A percentile compares a stretch with the other conserved stretches of the same genome.
phyloP scores from a whole-genome alignment of 2,888 invertebrate species.

The Amorpha juglandis region DNA sequence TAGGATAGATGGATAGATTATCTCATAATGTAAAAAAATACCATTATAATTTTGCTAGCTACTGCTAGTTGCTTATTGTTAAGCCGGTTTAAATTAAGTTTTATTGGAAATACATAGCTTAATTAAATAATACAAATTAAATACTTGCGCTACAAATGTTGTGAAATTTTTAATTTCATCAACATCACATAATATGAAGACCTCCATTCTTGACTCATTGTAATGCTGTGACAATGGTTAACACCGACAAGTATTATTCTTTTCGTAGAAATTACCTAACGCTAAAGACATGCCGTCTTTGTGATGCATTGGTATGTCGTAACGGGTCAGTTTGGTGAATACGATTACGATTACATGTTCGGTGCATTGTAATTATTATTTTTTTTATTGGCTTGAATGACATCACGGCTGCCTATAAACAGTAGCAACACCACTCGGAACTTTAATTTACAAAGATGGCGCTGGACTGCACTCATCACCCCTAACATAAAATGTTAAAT shows the following conservation, averaged over 20 bases:
- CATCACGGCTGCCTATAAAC: too few species aligned
- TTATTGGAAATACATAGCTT: too few species aligned
- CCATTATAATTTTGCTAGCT: too few species aligned
- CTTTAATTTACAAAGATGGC: too few species aligned
- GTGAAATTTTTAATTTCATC: not conserved
- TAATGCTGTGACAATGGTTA: conserved; percentile 26
- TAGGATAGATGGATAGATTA: too few species aligned
- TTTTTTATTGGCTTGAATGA: too few species aligned
- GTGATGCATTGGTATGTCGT: conserved; percentile 7
- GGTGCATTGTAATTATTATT: conserved; percentile 5
- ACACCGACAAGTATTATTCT: conserved; percentile 22
- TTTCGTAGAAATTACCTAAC: conserved; percentile 16
- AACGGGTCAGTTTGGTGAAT: conserved; percentile 1
- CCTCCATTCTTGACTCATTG: not conserved
- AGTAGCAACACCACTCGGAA: too few species aligned
- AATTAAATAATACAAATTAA: not conserved
- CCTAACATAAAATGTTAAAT: too few species aligned
- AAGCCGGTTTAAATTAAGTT: too few species aligned
- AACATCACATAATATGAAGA: not conserved
- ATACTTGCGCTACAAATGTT: not conserved
- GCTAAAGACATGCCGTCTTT: not conserved
- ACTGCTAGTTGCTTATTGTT: too few species aligned
- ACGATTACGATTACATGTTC: conserved; percentile 6
- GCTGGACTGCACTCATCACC: too few species aligned
- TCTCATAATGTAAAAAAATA: too few species aligned